Evolutionary conservation across 2,888 invertebrate genomes (phyloP), one percentile per base, ranked within the genome.

Genomic region (Drosophila barbarae): DNA sequence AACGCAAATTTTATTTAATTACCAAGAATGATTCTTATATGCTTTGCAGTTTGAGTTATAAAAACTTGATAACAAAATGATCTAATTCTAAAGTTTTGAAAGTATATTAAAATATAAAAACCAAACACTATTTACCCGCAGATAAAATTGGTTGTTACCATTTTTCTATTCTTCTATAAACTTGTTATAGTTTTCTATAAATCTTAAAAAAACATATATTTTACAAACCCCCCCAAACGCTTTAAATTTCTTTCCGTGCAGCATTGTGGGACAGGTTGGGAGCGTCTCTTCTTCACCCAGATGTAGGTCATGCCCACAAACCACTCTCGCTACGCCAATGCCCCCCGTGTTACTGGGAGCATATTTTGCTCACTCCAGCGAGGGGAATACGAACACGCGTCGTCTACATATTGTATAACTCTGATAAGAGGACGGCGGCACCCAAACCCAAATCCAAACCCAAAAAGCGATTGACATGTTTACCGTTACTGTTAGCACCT

Each of bases 401-500:
- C 42, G 42, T 59, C 42, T 35, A 44, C 36, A 52, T 69, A 76
- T 82, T 84, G 73, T 74, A 70, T 76, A 76, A 82, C 74, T 47
- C 46, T 82, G 84, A 84, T 84, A 80, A 79, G 64, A 36, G 44
- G 15, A n/a, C 49, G 41, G 44, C 46, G 46, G 46, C 30, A 47
- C 38, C 66, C 67, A 58, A 39, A 41, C 26, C 49, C 26, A 32
- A 44, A 53, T 32, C 34, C 32, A 34, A 49, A 50, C n/a, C 50
- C 53, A 32, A 35, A 35, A 54, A 44, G 35, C 65, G 47, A 67
- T 69, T 76, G 74, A 60, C 66, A 74, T 76, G 76, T 79, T 79
- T 79, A 79, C 79, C 79, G 84, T 79, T 82, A 66, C 55, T 49
- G 15, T 79, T 84, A 78, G 74, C 79, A 84, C 79, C 76, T 76